Percentiles rank a stretch among this genome's conserved stretches.
phyloP scores from a whole-genome alignment of 1,140 invertebrate genomes.

The Asobara japonica region DNA sequence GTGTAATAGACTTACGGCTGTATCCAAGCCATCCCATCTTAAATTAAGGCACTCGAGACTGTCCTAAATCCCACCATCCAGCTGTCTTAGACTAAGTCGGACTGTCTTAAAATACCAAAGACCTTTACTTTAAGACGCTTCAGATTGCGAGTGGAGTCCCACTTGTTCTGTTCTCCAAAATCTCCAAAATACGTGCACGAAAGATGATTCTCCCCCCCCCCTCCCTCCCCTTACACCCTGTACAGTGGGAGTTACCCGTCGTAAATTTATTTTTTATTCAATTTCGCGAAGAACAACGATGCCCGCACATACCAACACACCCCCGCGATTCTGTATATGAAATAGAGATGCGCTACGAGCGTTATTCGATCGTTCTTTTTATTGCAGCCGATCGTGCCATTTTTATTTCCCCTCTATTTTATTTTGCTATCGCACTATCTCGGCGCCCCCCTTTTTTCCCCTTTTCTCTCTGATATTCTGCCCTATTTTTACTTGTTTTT shows the following conservation, averaged over 20 bases:
- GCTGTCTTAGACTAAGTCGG: too few relatives aligned
- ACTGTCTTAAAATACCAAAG: too few relatives aligned
- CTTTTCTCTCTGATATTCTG: not conserved
- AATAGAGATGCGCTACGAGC: slow-evolving; percentile 11
- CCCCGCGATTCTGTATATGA: not conserved
- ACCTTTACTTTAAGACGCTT: too few relatives aligned
- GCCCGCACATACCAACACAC: not conserved
- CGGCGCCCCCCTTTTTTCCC: not conserved
- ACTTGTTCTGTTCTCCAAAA: too few relatives aligned
- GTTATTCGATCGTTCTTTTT: slow-evolving; percentile 20
- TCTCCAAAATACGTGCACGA: too few relatives aligned
- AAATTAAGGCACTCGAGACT: too few relatives aligned
- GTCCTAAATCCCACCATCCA: too few relatives aligned
- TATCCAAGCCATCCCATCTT: too few relatives aligned
- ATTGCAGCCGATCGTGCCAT: not conserved
- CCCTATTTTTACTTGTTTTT: not conserved
- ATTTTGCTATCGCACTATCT: not conserved
- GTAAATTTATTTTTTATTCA: slow-evolving; percentile 24
- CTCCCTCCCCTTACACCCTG: not conserved
- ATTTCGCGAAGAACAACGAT: slow-evolving; percentile 4
- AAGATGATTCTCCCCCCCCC: not conserved
- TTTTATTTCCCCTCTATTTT: not conserved
- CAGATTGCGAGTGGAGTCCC: too few relatives aligned
- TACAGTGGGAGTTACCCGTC: not conserved
- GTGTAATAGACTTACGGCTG: too few relatives aligned